Conservation (phyloP, 2,113 vertebrate species). For the Varanus komodoensis region DNA sequence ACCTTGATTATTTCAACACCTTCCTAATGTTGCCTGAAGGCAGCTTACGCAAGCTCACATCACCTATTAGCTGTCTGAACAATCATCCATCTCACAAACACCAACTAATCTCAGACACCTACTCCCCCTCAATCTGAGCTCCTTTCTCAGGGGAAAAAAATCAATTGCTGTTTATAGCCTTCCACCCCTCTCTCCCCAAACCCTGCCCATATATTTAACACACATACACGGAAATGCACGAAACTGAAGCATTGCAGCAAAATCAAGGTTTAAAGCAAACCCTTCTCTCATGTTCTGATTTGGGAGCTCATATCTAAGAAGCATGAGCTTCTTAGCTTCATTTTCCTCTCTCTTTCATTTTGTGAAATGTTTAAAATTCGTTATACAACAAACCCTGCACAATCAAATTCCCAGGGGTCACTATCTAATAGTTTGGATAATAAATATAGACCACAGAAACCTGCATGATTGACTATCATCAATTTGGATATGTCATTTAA, state of each 20-base stretch:
- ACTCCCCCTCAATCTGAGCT: constrained; percentile 52
- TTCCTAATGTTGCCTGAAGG: constrained; percentile 48
- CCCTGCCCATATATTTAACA: constrained; percentile 43
- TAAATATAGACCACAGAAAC: not conserved
- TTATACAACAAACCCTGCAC: constrained; percentile 39
- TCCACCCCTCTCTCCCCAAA: constrained; percentile 53
- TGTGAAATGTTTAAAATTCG: constrained; percentile 26
- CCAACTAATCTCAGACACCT: constrained; percentile 53
- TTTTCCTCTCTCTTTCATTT: constrained; percentile 19
- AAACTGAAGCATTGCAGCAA: constrained; percentile 44
- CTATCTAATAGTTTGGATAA: not conserved
- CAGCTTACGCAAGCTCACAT: constrained; percentile 58
- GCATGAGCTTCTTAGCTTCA: constrained; percentile 14
- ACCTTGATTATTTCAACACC: constrained; percentile 58
- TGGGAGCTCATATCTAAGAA: constrained; percentile 37
- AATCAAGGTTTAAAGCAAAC: constrained; percentile 53
- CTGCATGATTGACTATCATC: not conserved
- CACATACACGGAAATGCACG: constrained; percentile 41
- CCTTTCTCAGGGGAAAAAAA: constrained; percentile 53
- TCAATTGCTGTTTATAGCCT: constrained; percentile 60
- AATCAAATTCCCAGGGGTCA: not conserved
- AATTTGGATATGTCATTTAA: not conserved
- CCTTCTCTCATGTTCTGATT: constrained; percentile 43
- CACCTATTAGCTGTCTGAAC: constrained; percentile 55
- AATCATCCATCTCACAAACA: constrained; percentile 50